Percentiles rank a stretch among this genome's conserved stretches.
These are phyloP conservation scores for Nasonovia ribisnigri DNA, from an alignment of 2,888 invertebrate species.

Conservation along the genomic window DNA sequence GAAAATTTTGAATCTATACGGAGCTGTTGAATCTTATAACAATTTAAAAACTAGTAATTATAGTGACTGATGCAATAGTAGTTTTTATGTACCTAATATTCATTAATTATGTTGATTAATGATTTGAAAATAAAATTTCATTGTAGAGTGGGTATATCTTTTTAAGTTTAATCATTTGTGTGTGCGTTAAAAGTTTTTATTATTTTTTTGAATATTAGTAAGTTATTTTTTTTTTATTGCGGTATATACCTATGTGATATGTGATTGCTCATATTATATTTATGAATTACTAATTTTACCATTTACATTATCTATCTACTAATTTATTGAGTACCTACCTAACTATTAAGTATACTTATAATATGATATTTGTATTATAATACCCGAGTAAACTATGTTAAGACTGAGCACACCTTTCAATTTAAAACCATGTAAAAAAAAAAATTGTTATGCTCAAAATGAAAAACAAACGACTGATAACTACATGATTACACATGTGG, in stretches of 20 bases:
- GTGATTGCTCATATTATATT: background rate
- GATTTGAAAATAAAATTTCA: conserved; percentile 24
- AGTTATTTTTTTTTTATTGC: background rate
- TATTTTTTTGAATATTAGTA: background rate
- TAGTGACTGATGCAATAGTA: background rate
- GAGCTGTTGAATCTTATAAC: background rate
- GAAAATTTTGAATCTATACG: background rate
- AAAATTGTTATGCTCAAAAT: background rate
- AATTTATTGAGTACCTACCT: background rate
- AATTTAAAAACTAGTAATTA: background rate
- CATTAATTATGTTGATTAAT: conserved; percentile 17
- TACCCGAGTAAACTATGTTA: background rate
- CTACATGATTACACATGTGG: background rate
- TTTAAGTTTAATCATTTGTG: background rate
- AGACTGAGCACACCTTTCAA: background rate
- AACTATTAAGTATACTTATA: background rate
- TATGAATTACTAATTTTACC: background rate
- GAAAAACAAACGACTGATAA: background rate
- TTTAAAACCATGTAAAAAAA: background rate
- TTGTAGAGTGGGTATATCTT: background rate
- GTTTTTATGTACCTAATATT: background rate
- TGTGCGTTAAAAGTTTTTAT: background rate
- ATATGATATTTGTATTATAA: background rate
- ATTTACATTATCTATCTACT: background rate
- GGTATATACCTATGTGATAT: too few relatives aligned